A percentile compares a stretch with the other conserved stretches of the same genome.
These are phyloP conservation scores for Taenaris catops DNA, from an alignment of 2,888 invertebrate genomes.

Conservation along the genomic window DNA sequence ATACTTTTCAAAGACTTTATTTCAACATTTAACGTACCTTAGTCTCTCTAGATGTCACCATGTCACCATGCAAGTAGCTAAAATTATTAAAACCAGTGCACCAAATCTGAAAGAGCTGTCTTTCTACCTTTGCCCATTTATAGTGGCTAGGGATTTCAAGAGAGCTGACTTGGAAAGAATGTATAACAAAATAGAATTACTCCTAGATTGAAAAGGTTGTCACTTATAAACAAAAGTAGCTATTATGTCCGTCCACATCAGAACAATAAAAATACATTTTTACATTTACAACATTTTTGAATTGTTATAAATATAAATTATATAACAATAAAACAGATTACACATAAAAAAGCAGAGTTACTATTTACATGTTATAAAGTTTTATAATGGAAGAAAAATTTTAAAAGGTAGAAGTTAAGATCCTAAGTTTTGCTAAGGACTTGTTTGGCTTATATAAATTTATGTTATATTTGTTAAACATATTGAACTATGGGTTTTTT, in stretches of 20 bases:
- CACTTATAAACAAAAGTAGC: conserved; percentile 31
- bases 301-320: too few relatives aligned
- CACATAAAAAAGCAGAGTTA: too few relatives aligned
- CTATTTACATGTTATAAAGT: too few relatives aligned
- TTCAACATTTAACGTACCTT: conserved; percentile 64
- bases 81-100: conserved; percentile 66
- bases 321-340: too few relatives aligned
- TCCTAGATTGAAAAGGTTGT: conserved; percentile 58
- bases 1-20: conserved; percentile 70
- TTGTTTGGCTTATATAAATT: conserved; percentile 7
- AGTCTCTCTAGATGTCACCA: conserved; percentile 71
- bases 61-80: conserved; percentile 71
- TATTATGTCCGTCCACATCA: conserved; percentile 45
- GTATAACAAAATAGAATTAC: conserved; percentile 63
- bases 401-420: too few relatives aligned
- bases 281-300: conserved; percentile 6
- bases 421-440: conserved; percentile 12
- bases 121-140: conserved; percentile 73
- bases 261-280: conserved; percentile 10
- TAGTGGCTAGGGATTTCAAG: conserved; percentile 64
- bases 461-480: too few relatives aligned
- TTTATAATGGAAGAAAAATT: too few relatives aligned
- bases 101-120: conserved; percentile 70
- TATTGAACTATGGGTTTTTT: too few relatives aligned
- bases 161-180: conserved; percentile 67